Base-by-base conservation (phyloP, 2,888 invertebrate species). In the Clepsis dumicolana region DNA sequence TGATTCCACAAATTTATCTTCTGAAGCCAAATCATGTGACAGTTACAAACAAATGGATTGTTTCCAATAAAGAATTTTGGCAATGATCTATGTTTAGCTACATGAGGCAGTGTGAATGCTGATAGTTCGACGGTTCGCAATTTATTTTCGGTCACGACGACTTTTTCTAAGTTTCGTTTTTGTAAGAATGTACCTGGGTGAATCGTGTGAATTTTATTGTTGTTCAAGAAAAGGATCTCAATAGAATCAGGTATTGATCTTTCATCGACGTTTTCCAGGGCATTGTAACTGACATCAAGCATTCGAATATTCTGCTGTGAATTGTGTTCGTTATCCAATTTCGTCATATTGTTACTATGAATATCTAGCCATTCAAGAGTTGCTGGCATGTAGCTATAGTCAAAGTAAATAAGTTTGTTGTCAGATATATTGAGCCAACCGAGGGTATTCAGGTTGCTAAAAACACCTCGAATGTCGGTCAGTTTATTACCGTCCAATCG, bases 1-100 rank as follows among this genome's bases (percentile, higher is more conserved):
- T 95, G 95, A 77, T 96, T 95, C 88, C 96, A 94, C 79, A 96
- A 95, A 89, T 97, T 96, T 79, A 97, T 96, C 79, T 96, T 94
- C 79, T 96, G 95, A 73, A 97, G 86, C 97, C 97, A 98, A 88
- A 97, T 97, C 96, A 97, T 96, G 72, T 96, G 96, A 91, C 98
- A 98, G 89, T 97, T 96, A 88, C 98, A 98, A 74, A 96, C 94
- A 86, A 97, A 96, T 61, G 97, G 97, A 94, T 98, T 98, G 79
- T 95, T 95, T 59, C 96, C 96, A 79, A 97, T 95, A 83, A 96
- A 96, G 88, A 97, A 96, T 84, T 96, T 95, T 54, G 97, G 97
- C 80, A 96, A 87, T 79, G 95, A 95, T 85, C 93, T 95, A 78
- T 95, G 95, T 79, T 95, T 94, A 32, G 95, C 94, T 69, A 96